Base-by-base conservation (phyloP, 2,888 invertebrate species). In the Ptychoptera contaminata region DNA sequence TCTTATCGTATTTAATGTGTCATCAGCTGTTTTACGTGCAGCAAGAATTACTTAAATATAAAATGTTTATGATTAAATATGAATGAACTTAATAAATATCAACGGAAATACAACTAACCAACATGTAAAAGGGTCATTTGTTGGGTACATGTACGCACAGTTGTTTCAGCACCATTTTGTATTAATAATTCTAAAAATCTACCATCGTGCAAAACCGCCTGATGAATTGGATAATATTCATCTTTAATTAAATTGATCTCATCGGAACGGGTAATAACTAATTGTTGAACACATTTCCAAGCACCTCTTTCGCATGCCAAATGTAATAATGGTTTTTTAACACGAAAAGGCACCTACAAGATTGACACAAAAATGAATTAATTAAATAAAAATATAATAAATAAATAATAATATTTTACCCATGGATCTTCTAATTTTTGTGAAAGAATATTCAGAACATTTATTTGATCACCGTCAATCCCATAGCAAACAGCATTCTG, bases 221-320 rank as follows among this genome's bases (percentile, higher is more conserved):
- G 78, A 60, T 82, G 79, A 47, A 83, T 76, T n/a, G 83, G 82
- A 59, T 78, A 82, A 59, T 81, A 81, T 63, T 82, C 82, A 56
- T 81, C 79, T 59, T 76, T 78, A 46, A 79, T 73, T 48, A 76
- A 70, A 60, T 80, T 78, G 40, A 81, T 77, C 61, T 80, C 79
- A 52, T 79, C 78, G 34, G 74, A 72, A 36, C 79, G 58, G 51
- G 77, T 74, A 2, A 72, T 68, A 8, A 79, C 74, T 47, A 81
- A 60, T 55, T 75, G 76, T 55, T 77, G 76, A 2, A 79, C 78
- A 61, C 80, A 80, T 50, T 74, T 71, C 79, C 79, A 80, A 29
- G 81, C 79, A 14, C 77, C 79, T 31, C 79, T 64, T 55, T 80
- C 79, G 54, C 79, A 80, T 1, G 80, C 79, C 45, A 79, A 71